Evolutionary conservation across 1,140 invertebrate genomes (phyloP), one percentile per base, ranked within the genome.

Genomic region (Sarcophaga bullata): DNA sequence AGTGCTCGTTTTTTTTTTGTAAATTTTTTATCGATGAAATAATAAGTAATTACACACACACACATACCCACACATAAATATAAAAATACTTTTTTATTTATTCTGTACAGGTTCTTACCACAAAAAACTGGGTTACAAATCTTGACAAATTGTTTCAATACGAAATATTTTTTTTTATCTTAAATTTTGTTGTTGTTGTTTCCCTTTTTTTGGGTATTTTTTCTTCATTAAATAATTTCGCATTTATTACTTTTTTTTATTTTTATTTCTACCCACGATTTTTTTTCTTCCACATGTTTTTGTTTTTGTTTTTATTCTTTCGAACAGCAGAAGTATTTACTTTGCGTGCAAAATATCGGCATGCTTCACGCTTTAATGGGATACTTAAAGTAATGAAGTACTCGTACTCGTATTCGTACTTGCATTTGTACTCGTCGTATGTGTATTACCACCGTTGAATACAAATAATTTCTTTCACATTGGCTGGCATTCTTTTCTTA

Each of bases 371-470:
- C 62, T 68, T 25, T 25, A 68, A 68, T 15, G n/a, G 17, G 62
- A 68, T 68, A 68, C 62, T 68, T 68, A 19, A 68, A 68, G 19
- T 58, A 58, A 58, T 58, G n/a, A 58, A 58, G 54, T 68, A 68
- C 62, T 37, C 25, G 25, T 37, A 37, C 25, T 37, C n/a, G n/a
- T n/a, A n/a, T n/a, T n/a, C n/a, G n/a, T n/a, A n/a, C n/a, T n/a
- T n/a, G n/a, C n/a, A n/a, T n/a, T 2, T 4, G 25, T 37, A 37
- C 25, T 37, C 25, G 1, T 37, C 4, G 25, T 37, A 37, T 4
- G 25, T 37, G 25, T 37, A 37, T 37, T 37, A 37, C 25, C 4
- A 37, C 25, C 25, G 25, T 37, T 37, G 25, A 37, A 37, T 37
- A 37, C 25, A 37, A 37, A 37, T 37, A 37, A 37, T 37, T 37